A percentile compares a stretch with the other conserved stretches of the same genome.
phyloP scores from a whole-genome alignment of 2,113 vertebrate species.

The Regulus satrapa region DNA sequence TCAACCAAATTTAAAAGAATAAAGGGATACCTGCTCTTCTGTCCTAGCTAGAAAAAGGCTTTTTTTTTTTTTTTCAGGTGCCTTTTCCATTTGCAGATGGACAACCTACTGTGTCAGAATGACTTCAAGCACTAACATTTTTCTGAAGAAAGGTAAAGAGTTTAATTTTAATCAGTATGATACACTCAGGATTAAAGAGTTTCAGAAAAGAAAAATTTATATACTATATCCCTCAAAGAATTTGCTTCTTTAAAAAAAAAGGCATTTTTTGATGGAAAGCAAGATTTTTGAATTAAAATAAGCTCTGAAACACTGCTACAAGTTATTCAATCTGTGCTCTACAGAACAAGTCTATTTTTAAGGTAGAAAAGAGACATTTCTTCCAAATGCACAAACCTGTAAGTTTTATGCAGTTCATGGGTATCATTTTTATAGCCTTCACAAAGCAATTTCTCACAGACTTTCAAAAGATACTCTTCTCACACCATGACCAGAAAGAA shows the following conservation, averaged over 20 bases:
- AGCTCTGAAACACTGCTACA: slow-evolving; percentile 7
- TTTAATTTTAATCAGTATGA: background rate
- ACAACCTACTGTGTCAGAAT: background rate
- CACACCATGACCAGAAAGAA: background rate
- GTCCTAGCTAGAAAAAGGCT: background rate
- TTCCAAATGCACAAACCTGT: background rate
- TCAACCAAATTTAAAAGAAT: background rate
- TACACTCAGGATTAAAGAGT: background rate
- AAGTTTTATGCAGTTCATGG: background rate
- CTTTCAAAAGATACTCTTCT: background rate
- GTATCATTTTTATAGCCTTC: background rate
- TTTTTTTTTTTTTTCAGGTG: background rate
- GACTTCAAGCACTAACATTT: background rate
- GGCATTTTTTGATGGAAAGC: background rate
- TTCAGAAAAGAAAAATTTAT: background rate
- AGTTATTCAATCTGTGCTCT: slow-evolving; percentile 50
- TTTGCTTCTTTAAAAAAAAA: background rate
- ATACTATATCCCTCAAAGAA: background rate
- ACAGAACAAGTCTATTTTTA: slow-evolving; percentile 57
- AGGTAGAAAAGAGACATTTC: background rate
- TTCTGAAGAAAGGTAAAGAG: background rate
- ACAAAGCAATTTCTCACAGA: background rate
- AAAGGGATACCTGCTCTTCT: background rate
- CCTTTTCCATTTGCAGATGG: background rate
- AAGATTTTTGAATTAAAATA: slow-evolving; percentile 43